Evolutionary conservation across 2,113 vertebrate species (phyloP).

Genomic region (Ifrita kowaldi): DNA sequence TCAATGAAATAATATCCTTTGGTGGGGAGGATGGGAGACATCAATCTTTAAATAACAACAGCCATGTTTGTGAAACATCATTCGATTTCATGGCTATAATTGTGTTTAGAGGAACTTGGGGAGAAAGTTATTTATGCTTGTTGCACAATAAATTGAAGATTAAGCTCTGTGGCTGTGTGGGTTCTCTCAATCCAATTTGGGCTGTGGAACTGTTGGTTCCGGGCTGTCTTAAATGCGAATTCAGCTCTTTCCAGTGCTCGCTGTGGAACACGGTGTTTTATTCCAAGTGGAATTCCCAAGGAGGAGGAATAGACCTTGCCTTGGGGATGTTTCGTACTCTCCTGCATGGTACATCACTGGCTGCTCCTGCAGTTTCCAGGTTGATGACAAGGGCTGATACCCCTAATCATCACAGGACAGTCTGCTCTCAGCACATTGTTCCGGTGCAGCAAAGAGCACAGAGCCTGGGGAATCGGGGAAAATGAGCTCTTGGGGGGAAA

Average conservation of each 20-base stretch:
- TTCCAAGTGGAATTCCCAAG: neutral
- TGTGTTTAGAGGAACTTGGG: neutral
- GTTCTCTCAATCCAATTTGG: neutral
- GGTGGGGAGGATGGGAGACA: neutral
- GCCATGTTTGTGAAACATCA: neutral
- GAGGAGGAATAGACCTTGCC: neutral
- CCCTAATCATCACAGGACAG: neutral
- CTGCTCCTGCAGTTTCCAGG: neutral
- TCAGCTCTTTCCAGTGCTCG: neutral
- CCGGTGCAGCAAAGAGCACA: neutral
- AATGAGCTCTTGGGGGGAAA: neutral
- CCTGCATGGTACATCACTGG: neutral
- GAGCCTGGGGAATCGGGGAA: accelerated
- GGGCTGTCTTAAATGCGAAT: too few relatives aligned
- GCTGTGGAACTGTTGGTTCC: accelerated
- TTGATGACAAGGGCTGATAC: neutral
- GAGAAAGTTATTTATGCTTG: neutral
- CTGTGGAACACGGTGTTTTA: accelerated
- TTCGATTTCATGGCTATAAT: neutral
- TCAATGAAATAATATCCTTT: neutral
- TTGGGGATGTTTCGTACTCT: accelerated
- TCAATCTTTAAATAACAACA: neutral
- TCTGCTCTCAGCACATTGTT: accelerated
- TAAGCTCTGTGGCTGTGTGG: neutral
- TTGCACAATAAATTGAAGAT: conserved; percentile 49